phyloP scores from a whole-genome alignment of 2,888 invertebrate species.

The Oithona nana region DNA sequence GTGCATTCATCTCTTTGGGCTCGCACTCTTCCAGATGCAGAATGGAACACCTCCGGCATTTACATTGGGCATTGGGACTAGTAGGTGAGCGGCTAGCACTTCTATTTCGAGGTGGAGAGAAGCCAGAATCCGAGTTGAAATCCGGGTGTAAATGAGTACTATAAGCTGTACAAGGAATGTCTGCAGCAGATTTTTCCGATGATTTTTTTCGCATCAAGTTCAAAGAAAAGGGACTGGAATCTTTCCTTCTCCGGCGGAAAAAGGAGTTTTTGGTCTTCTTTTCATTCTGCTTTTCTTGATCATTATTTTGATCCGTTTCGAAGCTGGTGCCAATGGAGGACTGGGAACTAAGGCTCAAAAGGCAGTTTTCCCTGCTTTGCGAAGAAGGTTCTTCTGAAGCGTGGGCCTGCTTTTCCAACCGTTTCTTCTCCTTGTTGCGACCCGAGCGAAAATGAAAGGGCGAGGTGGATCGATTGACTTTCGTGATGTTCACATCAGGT shows the following conservation, averaged over 20 bases:
- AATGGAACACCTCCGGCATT: conserved; percentile 14
- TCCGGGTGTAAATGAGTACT: no score
- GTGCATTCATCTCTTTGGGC: conserved; percentile 14
- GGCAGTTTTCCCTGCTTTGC: no score
- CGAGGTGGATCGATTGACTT: not conserved
- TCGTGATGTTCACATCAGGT: not conserved
- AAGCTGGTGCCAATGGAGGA: not conserved
- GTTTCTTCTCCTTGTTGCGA: not conserved
- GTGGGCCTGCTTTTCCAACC: not conserved
- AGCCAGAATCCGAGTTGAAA: not conserved
- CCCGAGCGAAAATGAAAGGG: not conserved
- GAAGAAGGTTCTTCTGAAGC: not conserved
- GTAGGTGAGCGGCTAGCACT: not conserved
- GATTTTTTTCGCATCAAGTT: not conserved
- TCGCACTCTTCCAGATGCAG: conserved; percentile 15
- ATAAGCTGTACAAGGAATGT: not conserved
- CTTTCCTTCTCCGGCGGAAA: not conserved
- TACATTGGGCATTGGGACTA: not conserved
- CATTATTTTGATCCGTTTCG: not conserved
- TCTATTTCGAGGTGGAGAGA: not conserved
- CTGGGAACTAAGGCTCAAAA: no score
- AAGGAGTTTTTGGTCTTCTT: not conserved
- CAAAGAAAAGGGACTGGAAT: not conserved
- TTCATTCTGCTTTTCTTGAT: not conserved
- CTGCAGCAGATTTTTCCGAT: not conserved